These are phyloP conservation scores for Sapayoa aenigma DNA, from an alignment of 2,113 vertebrate genomes.

Conservation along the genomic window DNA sequence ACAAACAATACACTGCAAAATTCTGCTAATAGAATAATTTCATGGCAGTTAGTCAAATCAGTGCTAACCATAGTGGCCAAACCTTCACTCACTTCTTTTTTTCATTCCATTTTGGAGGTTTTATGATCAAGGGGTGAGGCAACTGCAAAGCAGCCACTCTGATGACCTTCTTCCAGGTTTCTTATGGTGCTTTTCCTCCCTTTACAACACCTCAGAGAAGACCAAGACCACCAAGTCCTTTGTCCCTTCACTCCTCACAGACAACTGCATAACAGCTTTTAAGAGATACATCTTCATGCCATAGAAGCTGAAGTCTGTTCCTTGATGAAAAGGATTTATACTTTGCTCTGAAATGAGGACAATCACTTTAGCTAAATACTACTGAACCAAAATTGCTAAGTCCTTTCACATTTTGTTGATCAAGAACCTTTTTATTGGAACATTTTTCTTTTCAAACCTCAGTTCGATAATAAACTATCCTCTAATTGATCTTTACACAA, in stretches of 20 bases:
- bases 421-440: slow-evolving; percentile 19
- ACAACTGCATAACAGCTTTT: not conserved
- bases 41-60: not conserved
- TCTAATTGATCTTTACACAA: slow-evolving; percentile 34
- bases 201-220: not conserved
- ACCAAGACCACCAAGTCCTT: not conserved
- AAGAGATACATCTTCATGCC: not conserved
- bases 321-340: not conserved
- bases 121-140: not conserved
- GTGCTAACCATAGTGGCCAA: not conserved
- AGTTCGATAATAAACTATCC: slow-evolving; percentile 8
- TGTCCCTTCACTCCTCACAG: not conserved
- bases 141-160: not conserved
- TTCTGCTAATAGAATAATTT: not conserved
- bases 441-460: slow-evolving; percentile 2
- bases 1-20: not conserved
- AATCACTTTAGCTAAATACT: slow-evolving; percentile 18
- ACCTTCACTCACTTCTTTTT: not conserved
- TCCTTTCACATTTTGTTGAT: slow-evolving; percentile 52
- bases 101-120: not conserved
- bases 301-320: not conserved
- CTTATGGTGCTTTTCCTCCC: not conserved
- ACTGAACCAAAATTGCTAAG: slow-evolving; percentile 11
- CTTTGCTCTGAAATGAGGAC: not conserved
- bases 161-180: not conserved